Base-by-base conservation (phyloP, 2,888 invertebrate genomes). In the Idaea aversata region DNA sequence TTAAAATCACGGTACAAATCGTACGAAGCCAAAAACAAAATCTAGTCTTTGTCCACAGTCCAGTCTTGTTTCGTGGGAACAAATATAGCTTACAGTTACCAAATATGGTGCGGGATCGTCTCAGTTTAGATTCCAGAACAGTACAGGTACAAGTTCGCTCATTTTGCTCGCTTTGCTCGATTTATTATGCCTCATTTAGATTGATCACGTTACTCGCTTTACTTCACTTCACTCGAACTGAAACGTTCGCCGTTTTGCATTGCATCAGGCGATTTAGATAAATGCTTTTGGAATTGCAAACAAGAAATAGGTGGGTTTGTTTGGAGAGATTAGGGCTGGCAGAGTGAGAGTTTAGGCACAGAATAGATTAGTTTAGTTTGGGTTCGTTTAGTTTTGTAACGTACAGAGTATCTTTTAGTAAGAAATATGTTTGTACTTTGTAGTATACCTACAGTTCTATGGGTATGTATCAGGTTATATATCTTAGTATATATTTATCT, bases 61-160 rank as follows among this genome's bases (percentile, higher is more conserved):
- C 25, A 47, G 47, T 1, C 47, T 47, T 47, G 47, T 10, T 47
- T 47, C 47, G 13, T 47, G 47, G 47, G 47, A 47, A 47, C 47
- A 13, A 13, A 47, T 7, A 10, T 47, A 13, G 13, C 10, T 13
- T 10, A 47, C 63, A 57, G 63, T 61, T 75, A 73, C 69, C 69
- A 72, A 77, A 77, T 72, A 73, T 67, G 70, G 77, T 78, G 78
- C 77, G 80, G 75, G 79, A 80, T 78, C 57, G 72, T 68, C 69
- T 68, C 62, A 67, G 71, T 77, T 79, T 82, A 77, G 80, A 76
- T 81, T 79, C 77, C 75, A 62, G 61, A 69, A 70, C 73, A 75
- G 71, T 76, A 75, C 63, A 65, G 70, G 66, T 75, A 77, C 79
- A 74, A 76, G 79, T 77, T 67, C 70, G 64, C 67, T 60, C 64